Conservation (phyloP, 1,140 invertebrate species). For the Tetramorium simillimum region DNA sequence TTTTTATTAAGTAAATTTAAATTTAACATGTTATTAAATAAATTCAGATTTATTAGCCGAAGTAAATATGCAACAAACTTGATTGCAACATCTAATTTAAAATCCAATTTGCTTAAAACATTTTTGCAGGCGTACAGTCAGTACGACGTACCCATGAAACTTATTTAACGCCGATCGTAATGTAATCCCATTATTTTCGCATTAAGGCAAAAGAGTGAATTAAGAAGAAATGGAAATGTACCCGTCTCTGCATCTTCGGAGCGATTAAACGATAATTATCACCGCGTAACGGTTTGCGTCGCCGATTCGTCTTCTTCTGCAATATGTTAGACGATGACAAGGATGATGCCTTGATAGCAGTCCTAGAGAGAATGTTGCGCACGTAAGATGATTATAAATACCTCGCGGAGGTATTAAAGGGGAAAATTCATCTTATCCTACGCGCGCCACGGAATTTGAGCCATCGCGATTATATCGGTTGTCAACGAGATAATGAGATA, state of each 20-base stretch:
- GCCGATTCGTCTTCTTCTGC: constrained; percentile 55
- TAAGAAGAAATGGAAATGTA: constrained; percentile 18
- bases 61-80: neutral
- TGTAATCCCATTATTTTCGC: constrained; percentile 26
- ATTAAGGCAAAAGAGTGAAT: constrained; percentile 21
- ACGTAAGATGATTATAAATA: constrained; percentile 55
- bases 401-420: constrained; percentile 16
- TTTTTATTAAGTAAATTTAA: neutral
- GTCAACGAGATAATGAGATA: constrained; percentile 49
- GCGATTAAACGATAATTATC: constrained; percentile 60
- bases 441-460: constrained; percentile 38
- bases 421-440: constrained; percentile 35
- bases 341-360: constrained; percentile 53
- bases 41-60: neutral
- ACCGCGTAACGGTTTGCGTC: constrained; percentile 45
- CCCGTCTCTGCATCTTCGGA: constrained; percentile 6
- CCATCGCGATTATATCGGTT: constrained; percentile 43
- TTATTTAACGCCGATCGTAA: neutral
- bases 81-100: neutral
- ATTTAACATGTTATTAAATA: neutral
- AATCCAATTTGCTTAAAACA: neutral
- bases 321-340: constrained; percentile 55
- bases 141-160: neutral
- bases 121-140: neutral
- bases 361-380: constrained; percentile 37